Percentiles rank a stretch among this genome's conserved stretches.
These are phyloP conservation scores for Laupala kohalensis DNA, from an alignment of 1,140 invertebrate genomes.

Conservation along the genomic window DNA sequence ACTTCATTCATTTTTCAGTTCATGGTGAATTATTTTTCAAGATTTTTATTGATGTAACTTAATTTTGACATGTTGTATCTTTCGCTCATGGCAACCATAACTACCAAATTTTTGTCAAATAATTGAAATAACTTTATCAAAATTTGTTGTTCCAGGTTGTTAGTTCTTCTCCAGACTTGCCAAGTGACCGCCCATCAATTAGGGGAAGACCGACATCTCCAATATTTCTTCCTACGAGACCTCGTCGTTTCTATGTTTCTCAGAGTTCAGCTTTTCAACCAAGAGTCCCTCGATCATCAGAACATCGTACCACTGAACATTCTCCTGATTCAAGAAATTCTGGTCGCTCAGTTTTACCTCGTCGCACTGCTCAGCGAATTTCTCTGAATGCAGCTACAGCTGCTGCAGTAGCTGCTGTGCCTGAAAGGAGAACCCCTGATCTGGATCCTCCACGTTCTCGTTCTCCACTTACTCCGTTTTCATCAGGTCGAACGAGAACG, in stretches of 20 bases:
- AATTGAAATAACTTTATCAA: neutral
- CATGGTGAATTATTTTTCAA: too few species aligned
- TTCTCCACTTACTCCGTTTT: neutral
- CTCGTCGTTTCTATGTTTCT: conserved; percentile 25
- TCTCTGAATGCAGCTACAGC: neutral
- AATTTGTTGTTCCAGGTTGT: neutral
- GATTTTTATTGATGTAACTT: neutral
- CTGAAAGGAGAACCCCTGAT: neutral
- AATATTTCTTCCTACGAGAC: neutral
- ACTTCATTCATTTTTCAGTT: too few species aligned
- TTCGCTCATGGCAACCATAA: too few species aligned
- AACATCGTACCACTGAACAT: neutral
- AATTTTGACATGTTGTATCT: too few species aligned
- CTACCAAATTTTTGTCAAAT: neutral
- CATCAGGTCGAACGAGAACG: neutral
- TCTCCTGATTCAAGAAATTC: neutral
- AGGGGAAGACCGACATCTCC: neutral
- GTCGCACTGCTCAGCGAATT: neutral
- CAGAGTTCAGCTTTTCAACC: conserved; percentile 29
- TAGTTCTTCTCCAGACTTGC: neutral
- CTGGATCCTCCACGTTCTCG: conserved; percentile 5
- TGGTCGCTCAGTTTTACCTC: neutral
- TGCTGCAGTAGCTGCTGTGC: neutral
- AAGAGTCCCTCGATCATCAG: conserved; percentile 14
- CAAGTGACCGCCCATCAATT: neutral